Base-by-base conservation (phyloP, 2,113 vertebrate genomes). In the Panthera tigris region DNA sequence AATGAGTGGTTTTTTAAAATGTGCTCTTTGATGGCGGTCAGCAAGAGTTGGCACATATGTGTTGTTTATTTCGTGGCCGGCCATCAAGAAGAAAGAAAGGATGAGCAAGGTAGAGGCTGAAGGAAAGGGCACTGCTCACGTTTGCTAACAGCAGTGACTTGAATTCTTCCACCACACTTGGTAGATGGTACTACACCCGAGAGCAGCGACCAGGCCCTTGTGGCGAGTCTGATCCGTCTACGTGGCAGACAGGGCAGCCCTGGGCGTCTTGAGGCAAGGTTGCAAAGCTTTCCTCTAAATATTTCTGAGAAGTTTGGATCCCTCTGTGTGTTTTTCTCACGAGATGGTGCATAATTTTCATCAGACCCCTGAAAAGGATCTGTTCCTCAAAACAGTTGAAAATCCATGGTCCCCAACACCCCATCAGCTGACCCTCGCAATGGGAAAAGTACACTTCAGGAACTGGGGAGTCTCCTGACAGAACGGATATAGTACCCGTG, bases 391-490 rank as follows among this genome's bases (percentile, higher is more conserved):
- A 91, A 45, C 16, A 36, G 21, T 6, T 41, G 55, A 31, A 48
- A 45, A 33, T 45, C 12, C 15, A 15, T 57, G 25, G 1, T n/a
- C 12, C 76, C 36, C 63, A 45, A 55, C 18, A 73, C 18, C 12
- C 15, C 39, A 1, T n/a, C 12, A 50, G 10, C 18, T 5, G 48
- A 65, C 16, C 48, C 6, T 73, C 57, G 16, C 0, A 33, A n/a
- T 8, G 8, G 6, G 23, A 57, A 91, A 82, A 55, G 12, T 55
- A 15, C 25, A 27, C 45, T 23, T 78, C n/a, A 57, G 52, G 21
- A 39, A 39, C 10, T 0, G 12, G 15, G 11, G 1, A 4, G 7
- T 13, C 31, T 83, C 16, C 3, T 15, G 33, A 39, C 19, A 3
- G 31, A 36, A 31, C 2, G 52, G 66, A 55, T 25, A 8, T 4